These are phyloP conservation scores for Ashinkailepas kermadecensis DNA, from an alignment of 2,888 invertebrate genomes.

Conservation along the genomic window DNA sequence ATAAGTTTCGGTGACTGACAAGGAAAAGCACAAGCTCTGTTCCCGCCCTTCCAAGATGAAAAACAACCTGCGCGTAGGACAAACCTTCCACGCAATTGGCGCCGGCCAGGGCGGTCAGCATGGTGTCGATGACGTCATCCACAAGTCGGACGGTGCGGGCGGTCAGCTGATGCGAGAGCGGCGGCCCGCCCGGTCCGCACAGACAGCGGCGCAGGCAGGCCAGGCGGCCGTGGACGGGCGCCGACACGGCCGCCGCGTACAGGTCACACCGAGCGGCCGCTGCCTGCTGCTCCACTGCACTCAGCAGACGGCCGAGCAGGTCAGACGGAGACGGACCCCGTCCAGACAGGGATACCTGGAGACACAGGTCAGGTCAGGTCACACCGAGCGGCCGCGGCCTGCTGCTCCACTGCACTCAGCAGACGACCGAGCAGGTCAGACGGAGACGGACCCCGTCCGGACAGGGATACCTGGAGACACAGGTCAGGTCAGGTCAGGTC, in stretches of 20 bases:
- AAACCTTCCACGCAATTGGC: too few relatives aligned
- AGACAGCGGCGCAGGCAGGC: neutral
- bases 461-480: too few relatives aligned
- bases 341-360: too few relatives aligned
- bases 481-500: too few relatives aligned
- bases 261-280: neutral
- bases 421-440: neutral
- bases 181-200: neutral
- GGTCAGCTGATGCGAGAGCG: neutral
- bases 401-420: too few relatives aligned
- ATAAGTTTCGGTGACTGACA: too few relatives aligned
- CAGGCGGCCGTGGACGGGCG: neutral
- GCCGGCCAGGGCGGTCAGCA: neutral
- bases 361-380: too few relatives aligned
- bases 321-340: too few relatives aligned
- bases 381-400: neutral
- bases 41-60: too few relatives aligned
- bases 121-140: slow-evolving; percentile 1
- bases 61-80: too few relatives aligned
- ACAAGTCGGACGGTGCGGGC: neutral
- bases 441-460: neutral
- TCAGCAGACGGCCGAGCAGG: neutral
- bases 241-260: neutral
- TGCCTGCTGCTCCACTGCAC: neutral
- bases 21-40: too few relatives aligned